Base-by-base conservation (phyloP, 2,888 invertebrate genomes). In the Onthophagus sagittarius region DNA sequence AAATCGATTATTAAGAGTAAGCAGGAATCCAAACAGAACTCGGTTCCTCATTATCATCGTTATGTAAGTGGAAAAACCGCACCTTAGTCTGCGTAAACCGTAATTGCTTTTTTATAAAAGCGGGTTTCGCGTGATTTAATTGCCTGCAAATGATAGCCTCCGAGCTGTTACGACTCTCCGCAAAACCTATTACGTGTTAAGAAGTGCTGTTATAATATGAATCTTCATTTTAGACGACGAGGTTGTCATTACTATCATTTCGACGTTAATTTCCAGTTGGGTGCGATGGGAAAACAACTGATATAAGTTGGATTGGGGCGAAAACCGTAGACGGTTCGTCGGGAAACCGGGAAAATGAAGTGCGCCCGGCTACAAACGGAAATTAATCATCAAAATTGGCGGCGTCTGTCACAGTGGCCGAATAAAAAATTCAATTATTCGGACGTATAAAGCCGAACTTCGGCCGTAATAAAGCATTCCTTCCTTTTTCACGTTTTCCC, bases 361-460 rank as follows among this genome's bases (percentile, higher is more conserved):
- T 67, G 67, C 31, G 32, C 67, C 23, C 31, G 67, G 67, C 67
- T 67, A 67, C 67, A 67, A 67, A 67, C 67, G 67, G 67, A 67
- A 67, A 67, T 67, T 67, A 67, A 67, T 67, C 67, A 67, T 67
- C 67, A 67, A 67, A 67, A 67, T 67, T 67, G 67, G 23, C 67
- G 67, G 31, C 67, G 67, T 67, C 67, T 67, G 67, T 67, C 67
- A 67, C 67, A 67, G 23, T 23, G 67, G 31, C 23, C 67, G 67
- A 23, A 31, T 67, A 67, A 67, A 67, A 67, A 67, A 67, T 67
- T 67, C 67, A 67, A 67, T 67, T 67, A 67, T 32, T 32, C 67
- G 67, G 31, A 23, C 67, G 67, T 67, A 67, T 67, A 67, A 67
- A 67, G 67, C 32, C 67, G 32, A 67, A 23, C 67, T 53, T 53